Conservation (phyloP, 1,140 invertebrate genomes). For the Drosophila tristis region DNA sequence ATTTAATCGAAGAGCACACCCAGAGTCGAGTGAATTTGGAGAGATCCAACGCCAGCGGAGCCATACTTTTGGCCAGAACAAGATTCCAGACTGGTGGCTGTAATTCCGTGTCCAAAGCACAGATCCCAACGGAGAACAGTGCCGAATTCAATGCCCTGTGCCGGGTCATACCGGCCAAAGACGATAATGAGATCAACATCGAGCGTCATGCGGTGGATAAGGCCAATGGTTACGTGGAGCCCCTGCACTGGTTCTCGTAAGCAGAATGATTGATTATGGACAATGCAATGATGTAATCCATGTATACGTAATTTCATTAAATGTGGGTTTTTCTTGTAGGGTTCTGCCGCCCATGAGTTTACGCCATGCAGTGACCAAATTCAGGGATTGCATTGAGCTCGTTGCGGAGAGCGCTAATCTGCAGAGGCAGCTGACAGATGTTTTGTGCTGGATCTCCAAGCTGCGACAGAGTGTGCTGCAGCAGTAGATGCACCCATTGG, state of each 20-base stretch:
- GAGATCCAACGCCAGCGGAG: slow-evolving; percentile 57
- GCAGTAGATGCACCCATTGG: slow-evolving; percentile 5
- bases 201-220: slow-evolving; percentile 63
- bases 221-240: slow-evolving; percentile 84
- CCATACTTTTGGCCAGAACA: slow-evolving; percentile 74
- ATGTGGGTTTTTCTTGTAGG: slow-evolving; percentile 72
- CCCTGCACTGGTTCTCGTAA: slow-evolving; percentile 87
- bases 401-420: slow-evolving; percentile 87
- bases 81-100: slow-evolving; percentile 73
- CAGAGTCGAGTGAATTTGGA: slow-evolving; percentile 72
- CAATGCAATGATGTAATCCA: too few species aligned
- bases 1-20: slow-evolving; percentile 75
- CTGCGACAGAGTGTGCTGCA: slow-evolving; percentile 23
- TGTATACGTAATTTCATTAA: too few species aligned
- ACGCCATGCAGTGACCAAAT: slow-evolving; percentile 86
- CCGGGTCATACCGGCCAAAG: slow-evolving; percentile 33
- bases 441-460: slow-evolving; percentile 55
- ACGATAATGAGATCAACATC: slow-evolving; percentile 25
- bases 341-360: slow-evolving; percentile 88
- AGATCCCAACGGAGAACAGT: slow-evolving; percentile 81
- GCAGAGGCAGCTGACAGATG: slow-evolving; percentile 84
- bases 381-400: slow-evolving; percentile 86
- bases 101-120: slow-evolving; percentile 61
- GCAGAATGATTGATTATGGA: not conserved
- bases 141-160: slow-evolving; percentile 77